phyloP scores from a whole-genome alignment of 2,797 vertebrate species.

The Rachycentron canadum region DNA sequence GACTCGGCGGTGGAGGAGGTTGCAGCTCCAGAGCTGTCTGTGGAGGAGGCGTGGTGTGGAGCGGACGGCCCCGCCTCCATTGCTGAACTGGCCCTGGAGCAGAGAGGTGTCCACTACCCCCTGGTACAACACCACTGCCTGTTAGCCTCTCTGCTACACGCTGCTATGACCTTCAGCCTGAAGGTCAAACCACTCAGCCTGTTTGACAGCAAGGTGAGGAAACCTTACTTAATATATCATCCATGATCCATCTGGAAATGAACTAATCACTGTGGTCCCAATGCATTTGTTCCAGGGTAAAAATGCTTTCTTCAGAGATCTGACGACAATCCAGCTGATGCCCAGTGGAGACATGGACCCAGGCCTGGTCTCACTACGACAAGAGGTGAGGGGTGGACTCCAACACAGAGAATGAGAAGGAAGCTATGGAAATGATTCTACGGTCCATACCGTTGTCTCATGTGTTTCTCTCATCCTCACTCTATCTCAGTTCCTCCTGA shows the following conservation, averaged over 20 bases:
- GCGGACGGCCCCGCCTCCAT: slow-evolving; percentile 93
- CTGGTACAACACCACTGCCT: slow-evolving; percentile 96
- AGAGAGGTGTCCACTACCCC: slow-evolving; percentile 93
- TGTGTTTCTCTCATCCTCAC: neutral
- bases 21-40: slow-evolving; percentile 85
- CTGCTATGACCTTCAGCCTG: slow-evolving; percentile 90
- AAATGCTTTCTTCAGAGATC: slow-evolving; percentile 98
- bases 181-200: slow-evolving; percentile 94
- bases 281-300: slow-evolving; percentile 87
- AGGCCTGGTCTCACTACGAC: slow-evolving; percentile 87
- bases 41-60: slow-evolving; percentile 92
- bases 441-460: neutral
- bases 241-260: neutral
- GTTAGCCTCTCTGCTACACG: slow-evolving; percentile 89
- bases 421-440: neutral
- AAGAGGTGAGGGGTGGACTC: slow-evolving; percentile 86
- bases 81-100: slow-evolving; percentile 94
- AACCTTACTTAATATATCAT: neutral
- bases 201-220: slow-evolving; percentile 94
- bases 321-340: slow-evolving; percentile 95
- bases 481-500: slow-evolving; percentile 89
- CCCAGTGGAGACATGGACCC: slow-evolving; percentile 96
- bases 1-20: slow-evolving; percentile 92
- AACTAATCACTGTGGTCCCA: neutral
- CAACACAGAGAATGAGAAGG: neutral